These are phyloP conservation scores for Empis stercorea DNA, from an alignment of 2,888 invertebrate genomes.

Conservation along the genomic window DNA sequence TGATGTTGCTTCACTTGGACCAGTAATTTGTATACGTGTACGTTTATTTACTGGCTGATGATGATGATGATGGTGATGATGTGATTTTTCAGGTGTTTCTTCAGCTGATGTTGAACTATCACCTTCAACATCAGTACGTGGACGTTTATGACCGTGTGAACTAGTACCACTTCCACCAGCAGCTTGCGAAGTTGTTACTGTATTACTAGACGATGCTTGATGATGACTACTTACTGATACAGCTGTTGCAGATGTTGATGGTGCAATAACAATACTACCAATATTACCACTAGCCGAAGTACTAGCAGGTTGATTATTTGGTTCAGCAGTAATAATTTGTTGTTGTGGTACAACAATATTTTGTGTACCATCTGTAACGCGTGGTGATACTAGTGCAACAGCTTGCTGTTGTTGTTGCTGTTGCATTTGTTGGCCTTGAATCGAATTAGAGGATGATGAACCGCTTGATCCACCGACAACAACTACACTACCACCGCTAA, in stretches of 20 bases:
- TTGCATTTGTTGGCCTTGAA: neutral
- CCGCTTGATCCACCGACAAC: slow-evolving; percentile 16
- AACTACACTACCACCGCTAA: slow-evolving; percentile 30
- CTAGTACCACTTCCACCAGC: slow-evolving; percentile 19
- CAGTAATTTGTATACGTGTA: slow-evolving; percentile 26
- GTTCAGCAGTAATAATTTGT: slow-evolving; percentile 20
- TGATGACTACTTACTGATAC: slow-evolving; percentile 36
- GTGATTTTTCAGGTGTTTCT: slow-evolving; percentile 31
- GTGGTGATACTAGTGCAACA: slow-evolving; percentile 56
- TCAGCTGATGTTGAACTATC: slow-evolving; percentile 39
- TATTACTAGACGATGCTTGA: slow-evolving; percentile 47
- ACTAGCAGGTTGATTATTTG: slow-evolving; percentile 32
- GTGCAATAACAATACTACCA: slow-evolving; percentile 6
- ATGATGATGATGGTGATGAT: slow-evolving; percentile 12
- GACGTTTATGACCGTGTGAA: slow-evolving; percentile 41
- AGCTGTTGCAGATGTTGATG: slow-evolving; percentile 21
- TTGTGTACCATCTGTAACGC: slow-evolving; percentile 49
- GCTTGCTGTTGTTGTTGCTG: slow-evolving; percentile 41
- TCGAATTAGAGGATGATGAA: slow-evolving; percentile 8
- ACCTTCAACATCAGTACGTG: slow-evolving; percentile 42
- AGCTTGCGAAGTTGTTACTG: slow-evolving; percentile 54
- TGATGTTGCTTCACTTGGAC: slow-evolving; percentile 26
- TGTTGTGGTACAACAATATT: slow-evolving; percentile 21
- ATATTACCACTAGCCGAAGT: slow-evolving; percentile 23
- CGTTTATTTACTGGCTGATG: slow-evolving; percentile 25